Percentiles rank a stretch among this genome's conserved stretches.
Conservation (phyloP, 1,140 invertebrate species). For the Chironomus tepperi region DNA sequence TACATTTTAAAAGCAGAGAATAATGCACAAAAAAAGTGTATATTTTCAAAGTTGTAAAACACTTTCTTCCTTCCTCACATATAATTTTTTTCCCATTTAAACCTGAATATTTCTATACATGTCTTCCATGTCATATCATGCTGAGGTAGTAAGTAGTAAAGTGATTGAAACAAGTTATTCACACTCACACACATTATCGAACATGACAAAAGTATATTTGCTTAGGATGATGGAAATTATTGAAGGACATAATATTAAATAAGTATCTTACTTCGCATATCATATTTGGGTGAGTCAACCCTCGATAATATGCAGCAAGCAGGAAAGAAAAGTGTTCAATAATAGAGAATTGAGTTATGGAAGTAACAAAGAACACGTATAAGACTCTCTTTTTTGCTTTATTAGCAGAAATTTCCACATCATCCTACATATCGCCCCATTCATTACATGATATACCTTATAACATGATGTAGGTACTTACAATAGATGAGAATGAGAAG, state of each 20-base stretch:
- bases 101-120: too few relatives aligned
- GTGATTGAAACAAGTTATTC: background rate
- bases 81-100: background rate
- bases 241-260: background rate
- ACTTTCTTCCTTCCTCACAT: background rate
- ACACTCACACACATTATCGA: background rate
- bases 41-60: background rate
- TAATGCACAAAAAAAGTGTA: background rate
- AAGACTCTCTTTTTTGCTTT: slow-evolving; percentile 9
- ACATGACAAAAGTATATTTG: background rate
- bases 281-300: background rate
- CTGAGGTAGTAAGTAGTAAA: slow-evolving; percentile 1
- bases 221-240: slow-evolving; percentile 1
- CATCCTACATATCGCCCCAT: slow-evolving; percentile 1
- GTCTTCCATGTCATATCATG: background rate
- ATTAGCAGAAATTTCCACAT: slow-evolving; percentile 23
- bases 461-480: background rate
- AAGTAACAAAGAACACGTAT: background rate
- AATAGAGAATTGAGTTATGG: slow-evolving; percentile 20
- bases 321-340: background rate
- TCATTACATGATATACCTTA: background rate
- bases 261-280: background rate
- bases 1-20: slow-evolving; percentile 16
- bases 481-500: background rate
- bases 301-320: too few relatives aligned